These are phyloP conservation scores for Cerceris rybyensis DNA, from an alignment of 2,888 invertebrate species.

Conservation along the genomic window DNA sequence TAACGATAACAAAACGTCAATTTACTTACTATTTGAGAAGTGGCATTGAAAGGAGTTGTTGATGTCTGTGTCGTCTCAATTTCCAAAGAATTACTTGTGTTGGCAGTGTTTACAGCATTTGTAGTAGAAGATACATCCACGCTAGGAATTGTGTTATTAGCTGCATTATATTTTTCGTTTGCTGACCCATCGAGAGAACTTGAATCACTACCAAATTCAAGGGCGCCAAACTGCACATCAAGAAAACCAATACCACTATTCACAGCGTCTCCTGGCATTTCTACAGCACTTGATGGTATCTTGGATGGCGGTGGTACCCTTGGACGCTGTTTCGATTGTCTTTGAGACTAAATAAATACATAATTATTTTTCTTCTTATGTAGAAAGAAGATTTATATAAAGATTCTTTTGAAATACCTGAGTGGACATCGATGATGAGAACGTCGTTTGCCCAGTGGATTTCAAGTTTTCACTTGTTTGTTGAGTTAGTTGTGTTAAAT, in stretches of 20 bases:
- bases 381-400: not conserved
- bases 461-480: constrained; percentile 84
- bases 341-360: constrained; percentile 70
- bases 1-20: not conserved
- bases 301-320: constrained; percentile 82
- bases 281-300: constrained; percentile 97
- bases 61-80: constrained; percentile 75
- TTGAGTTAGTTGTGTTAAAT: constrained; percentile 84
- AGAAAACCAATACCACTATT: constrained; percentile 89
- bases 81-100: constrained; percentile 74
- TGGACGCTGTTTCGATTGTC: constrained; percentile 77
- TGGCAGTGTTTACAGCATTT: constrained; percentile 70
- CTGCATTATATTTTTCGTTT: constrained; percentile 82
- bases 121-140: constrained; percentile 74
- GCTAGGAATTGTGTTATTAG: constrained; percentile 75
- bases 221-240: constrained; percentile 96
- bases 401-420: constrained; percentile 66
- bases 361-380: not conserved
- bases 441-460: constrained; percentile 81
- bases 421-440: constrained; percentile 73
- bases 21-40: constrained; percentile 74
- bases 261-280: constrained; percentile 95
- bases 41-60: constrained; percentile 73
- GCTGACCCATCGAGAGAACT: constrained; percentile 82
- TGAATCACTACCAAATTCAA: constrained; percentile 88